Percentiles rank a stretch among this genome's conserved stretches.
Conservation (phyloP, 1,140 invertebrate genomes). For the Periplaneta americana region DNA sequence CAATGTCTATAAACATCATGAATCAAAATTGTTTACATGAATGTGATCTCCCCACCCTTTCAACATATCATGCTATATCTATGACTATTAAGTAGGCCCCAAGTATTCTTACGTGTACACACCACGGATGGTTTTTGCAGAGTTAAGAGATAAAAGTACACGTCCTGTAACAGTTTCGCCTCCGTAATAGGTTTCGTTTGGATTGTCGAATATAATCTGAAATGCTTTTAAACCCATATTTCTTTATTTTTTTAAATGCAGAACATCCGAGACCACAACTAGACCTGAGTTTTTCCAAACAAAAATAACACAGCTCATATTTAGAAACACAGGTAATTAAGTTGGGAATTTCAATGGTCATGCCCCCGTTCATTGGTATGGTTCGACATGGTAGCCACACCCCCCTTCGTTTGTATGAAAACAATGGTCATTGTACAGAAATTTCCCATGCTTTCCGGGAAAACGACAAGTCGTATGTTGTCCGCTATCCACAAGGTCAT, state of each 20-base stretch:
- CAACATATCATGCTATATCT: too few relatives aligned
- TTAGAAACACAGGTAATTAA: not conserved
- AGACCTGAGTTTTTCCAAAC: not conserved
- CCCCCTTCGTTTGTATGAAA: too few relatives aligned
- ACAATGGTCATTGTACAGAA: too few relatives aligned
- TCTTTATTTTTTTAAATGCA: not conserved
- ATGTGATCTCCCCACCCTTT: not conserved
- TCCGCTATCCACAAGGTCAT: too few relatives aligned
- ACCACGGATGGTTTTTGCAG: slow-evolving; percentile 56
- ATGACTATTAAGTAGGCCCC: not conserved
- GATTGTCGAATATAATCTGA: slow-evolving; percentile 55
- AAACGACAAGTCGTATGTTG: too few relatives aligned
- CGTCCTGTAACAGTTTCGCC: slow-evolving; percentile 59
- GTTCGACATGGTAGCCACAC: too few relatives aligned
- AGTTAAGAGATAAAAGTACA: slow-evolving; percentile 53
- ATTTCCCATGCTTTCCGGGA: too few relatives aligned
- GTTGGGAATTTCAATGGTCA: too few relatives aligned
- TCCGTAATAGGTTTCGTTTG: slow-evolving; percentile 56
- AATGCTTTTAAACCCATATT: slow-evolving; percentile 15
- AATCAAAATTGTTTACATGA: not conserved
- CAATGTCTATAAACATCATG: too few relatives aligned
- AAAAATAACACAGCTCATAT: not conserved
- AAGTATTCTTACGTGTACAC: slow-evolving; percentile 25
- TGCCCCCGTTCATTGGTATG: too few relatives aligned
- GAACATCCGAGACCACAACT: not conserved